phyloP scores from a whole-genome alignment of 1,140 invertebrate genomes.

The Spodoptera litura region DNA sequence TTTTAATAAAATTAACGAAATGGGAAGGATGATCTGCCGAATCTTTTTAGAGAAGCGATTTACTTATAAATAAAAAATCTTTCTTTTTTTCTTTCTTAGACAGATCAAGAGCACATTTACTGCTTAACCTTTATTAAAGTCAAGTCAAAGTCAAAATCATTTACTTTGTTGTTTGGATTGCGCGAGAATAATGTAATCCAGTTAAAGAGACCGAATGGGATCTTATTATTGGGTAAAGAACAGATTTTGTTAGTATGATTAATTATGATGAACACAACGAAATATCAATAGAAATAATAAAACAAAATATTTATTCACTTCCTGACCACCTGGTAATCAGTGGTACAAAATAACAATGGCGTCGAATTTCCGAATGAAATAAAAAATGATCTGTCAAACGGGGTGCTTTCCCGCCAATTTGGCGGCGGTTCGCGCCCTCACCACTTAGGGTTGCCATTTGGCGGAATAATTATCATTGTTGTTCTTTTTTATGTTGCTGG shows the following conservation, averaged over 20 bases:
- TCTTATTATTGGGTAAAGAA: no score
- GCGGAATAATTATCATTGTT: slow-evolving; percentile 27
- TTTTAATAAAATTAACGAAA: no score
- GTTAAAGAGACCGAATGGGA: no score
- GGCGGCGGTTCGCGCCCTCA: slow-evolving; percentile 73
- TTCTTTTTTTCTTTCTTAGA: no score
- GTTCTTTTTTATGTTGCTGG: slow-evolving; percentile 6
- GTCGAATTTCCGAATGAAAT: slow-evolving; percentile 78
- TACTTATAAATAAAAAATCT: no score
- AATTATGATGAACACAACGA: background rate
- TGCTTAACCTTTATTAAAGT: no score
- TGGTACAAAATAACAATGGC: slow-evolving; percentile 65
- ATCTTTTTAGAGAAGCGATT: no score
- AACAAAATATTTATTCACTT: slow-evolving; percentile 54
- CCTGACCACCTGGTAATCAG: slow-evolving; percentile 74
- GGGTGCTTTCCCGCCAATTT: slow-evolving; percentile 82
- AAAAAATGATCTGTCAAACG: slow-evolving; percentile 83
- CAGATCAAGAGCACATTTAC: no score
- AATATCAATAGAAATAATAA: slow-evolving; percentile 25
- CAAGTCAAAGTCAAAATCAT: no score
- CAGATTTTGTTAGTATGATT: background rate
- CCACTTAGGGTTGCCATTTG: slow-evolving; percentile 63
- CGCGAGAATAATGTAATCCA: no score
- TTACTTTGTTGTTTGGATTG: no score
- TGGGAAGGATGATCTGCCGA: no score